These are phyloP conservation scores for Riparia riparia DNA, from an alignment of 2,113 vertebrate genomes.

Conservation along the genomic window DNA sequence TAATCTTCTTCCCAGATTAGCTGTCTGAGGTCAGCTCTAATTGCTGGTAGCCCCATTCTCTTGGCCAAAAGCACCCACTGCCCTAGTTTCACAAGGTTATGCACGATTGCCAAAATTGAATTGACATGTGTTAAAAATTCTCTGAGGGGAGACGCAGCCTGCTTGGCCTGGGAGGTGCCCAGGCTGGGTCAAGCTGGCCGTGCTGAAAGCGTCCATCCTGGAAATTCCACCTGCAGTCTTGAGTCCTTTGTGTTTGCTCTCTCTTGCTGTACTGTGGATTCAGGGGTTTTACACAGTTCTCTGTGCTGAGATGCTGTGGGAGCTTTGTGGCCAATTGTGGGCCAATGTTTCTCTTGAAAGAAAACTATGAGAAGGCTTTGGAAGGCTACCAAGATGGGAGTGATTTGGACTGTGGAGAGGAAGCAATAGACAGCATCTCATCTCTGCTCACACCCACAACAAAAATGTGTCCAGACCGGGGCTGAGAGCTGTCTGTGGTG, in stretches of 20 bases:
- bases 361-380: not conserved
- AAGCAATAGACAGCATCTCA: not conserved
- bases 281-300: not conserved
- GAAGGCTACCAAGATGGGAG: not conserved
- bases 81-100: not conserved
- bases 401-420: not conserved
- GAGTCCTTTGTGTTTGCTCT: not conserved
- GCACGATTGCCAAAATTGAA: not conserved
- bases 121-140: not conserved
- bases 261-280: not conserved
- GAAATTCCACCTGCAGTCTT: not conserved
- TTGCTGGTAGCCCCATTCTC: not conserved
- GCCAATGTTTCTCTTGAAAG: not conserved
- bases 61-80: not conserved
- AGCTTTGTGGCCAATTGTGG: not conserved
- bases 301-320: not conserved
- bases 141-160: not conserved
- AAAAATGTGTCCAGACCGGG: not conserved
- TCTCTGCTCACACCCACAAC: not conserved
- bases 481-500: not conserved
- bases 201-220: not conserved
- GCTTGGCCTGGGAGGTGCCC: not conserved
- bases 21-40: not conserved
- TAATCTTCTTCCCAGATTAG: not conserved
- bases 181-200: not conserved